Evolutionary conservation across 2,888 invertebrate species (phyloP).

Genomic region (Dorcus hopei): DNA sequence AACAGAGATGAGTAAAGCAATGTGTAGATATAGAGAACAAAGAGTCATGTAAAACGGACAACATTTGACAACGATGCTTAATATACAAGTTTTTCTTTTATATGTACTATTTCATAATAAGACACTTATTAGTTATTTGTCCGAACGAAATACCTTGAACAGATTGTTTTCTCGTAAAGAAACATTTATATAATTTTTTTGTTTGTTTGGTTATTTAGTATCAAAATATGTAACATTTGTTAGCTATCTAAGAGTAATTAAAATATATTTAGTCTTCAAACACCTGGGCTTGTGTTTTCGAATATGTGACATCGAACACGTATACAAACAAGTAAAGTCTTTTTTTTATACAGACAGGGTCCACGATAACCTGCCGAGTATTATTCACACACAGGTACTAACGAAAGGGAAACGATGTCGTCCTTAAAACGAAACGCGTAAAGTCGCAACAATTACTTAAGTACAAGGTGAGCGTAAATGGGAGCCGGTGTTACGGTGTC

Average conservation of each 20-base stretch:
- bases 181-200: slow-evolving; percentile 12
- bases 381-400: slow-evolving; percentile 39
- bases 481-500: background rate
- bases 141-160: slow-evolving; percentile 24
- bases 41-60: slow-evolving; percentile 16
- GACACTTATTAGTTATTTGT: slow-evolving; percentile 35
- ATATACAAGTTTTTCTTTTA: slow-evolving; percentile 20
- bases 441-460: slow-evolving; percentile 4
- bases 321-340: slow-evolving; percentile 35
- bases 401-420: slow-evolving; percentile 11
- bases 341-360: slow-evolving; percentile 37
- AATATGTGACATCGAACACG: slow-evolving; percentile 44
- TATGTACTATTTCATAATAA: slow-evolving; percentile 33
- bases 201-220: slow-evolving; percentile 39
- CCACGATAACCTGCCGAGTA: slow-evolving; percentile 41
- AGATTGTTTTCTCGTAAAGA: slow-evolving; percentile 8
- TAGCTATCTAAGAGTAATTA: slow-evolving; percentile 46
- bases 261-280: slow-evolving; percentile 44
- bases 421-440: slow-evolving; percentile 1
- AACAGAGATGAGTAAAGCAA: slow-evolving; percentile 23
- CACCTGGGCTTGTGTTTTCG: slow-evolving; percentile 19
- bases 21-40: slow-evolving; percentile 9
- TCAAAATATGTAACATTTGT: slow-evolving; percentile 49
- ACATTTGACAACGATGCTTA: slow-evolving; percentile 27
- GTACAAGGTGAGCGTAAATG: background rate